Evolutionary conservation across 1,140 invertebrate genomes (phyloP).

Genomic region (Lanistes nyassanus): DNA sequence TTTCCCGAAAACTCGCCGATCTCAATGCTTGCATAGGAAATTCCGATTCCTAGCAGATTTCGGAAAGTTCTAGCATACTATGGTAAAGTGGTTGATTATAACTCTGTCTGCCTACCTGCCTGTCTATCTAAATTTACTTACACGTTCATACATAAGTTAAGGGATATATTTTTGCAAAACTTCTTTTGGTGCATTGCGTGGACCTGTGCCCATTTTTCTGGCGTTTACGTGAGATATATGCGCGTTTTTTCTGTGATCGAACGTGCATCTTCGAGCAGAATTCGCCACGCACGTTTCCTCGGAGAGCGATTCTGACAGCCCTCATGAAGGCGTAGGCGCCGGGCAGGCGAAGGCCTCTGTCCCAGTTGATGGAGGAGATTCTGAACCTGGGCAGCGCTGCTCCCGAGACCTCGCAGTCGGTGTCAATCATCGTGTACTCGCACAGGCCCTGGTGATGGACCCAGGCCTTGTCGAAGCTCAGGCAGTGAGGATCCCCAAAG

Average conservation of each 20-base stretch:
- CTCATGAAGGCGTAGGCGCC: slow-evolving; percentile 43
- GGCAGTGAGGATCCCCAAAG: slow-evolving; percentile 92
- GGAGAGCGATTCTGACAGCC: slow-evolving; percentile 28
- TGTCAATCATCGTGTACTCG: slow-evolving; percentile 61
- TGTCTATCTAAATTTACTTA: too few species aligned
- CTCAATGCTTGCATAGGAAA: too few species aligned
- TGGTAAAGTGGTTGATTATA: too few species aligned
- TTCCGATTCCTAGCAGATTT: too few species aligned
- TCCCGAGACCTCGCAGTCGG: slow-evolving; percentile 35
- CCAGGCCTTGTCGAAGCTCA: slow-evolving; percentile 91
- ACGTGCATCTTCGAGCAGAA: background rate
- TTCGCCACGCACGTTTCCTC: slow-evolving; percentile 22
- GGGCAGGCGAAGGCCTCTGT: slow-evolving; percentile 19
- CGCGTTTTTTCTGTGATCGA: background rate
- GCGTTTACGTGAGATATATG: too few species aligned
- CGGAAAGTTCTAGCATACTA: too few species aligned
- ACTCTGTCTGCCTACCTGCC: too few species aligned
- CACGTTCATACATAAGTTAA: too few species aligned
- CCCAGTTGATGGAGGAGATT: slow-evolving; percentile 42
- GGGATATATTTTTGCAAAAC: too few species aligned
- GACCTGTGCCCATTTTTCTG: too few species aligned
- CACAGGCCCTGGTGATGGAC: slow-evolving; percentile 81
- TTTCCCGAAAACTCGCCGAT: too few species aligned
- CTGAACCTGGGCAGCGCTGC: slow-evolving; percentile 32
- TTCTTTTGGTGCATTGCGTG: too few species aligned